Evolutionary conservation across 2,797 vertebrate genomes (phyloP).

Genomic region (Mallotus villosus): DNA sequence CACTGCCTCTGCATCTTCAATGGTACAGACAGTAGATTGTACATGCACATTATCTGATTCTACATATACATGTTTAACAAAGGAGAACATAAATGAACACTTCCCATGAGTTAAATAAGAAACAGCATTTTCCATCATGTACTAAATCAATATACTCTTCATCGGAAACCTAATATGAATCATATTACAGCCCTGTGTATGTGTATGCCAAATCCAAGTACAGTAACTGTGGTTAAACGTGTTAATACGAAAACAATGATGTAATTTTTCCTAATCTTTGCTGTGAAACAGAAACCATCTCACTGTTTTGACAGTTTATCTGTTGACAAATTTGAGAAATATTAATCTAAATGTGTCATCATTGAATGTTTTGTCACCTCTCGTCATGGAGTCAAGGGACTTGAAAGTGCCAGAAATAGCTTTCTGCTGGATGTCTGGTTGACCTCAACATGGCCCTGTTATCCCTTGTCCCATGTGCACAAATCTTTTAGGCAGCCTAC

Average conservation of each 20-base stretch:
- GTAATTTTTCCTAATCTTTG: too few species aligned
- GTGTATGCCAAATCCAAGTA: too few species aligned
- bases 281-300: too few species aligned
- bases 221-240: too few species aligned
- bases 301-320: neutral
- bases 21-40: neutral
- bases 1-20: constrained; percentile 1
- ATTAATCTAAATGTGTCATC: neutral
- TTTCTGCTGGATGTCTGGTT: constrained; percentile 48
- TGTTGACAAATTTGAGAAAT: neutral
- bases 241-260: too few species aligned
- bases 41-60: neutral
- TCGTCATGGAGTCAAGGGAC: constrained; percentile 22
- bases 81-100: neutral
- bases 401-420: constrained; percentile 50
- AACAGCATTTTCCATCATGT: too few species aligned
- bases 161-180: too few species aligned
- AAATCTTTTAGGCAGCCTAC: too few species aligned
- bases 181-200: too few species aligned
- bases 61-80: neutral
- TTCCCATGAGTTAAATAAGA: neutral
- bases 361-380: neutral
- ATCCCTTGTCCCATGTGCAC: too few species aligned
- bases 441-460: constrained; percentile 50
- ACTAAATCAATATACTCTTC: neutral